These are phyloP conservation scores for Euura saliciscinereae DNA, from an alignment of 1,140 invertebrate genomes.

Conservation along the genomic window DNA sequence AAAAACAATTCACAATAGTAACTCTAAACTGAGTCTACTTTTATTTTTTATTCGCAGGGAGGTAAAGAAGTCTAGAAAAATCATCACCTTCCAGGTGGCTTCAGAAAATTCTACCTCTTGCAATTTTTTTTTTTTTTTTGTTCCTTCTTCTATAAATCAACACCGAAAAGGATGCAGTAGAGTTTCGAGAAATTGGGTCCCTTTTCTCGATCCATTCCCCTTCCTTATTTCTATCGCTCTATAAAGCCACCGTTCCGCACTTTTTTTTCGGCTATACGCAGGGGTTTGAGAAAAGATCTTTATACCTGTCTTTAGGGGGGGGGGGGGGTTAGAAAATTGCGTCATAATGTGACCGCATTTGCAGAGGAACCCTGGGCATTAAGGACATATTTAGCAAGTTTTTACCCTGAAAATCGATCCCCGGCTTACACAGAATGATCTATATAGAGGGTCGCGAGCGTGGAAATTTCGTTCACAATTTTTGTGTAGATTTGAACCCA, in stretches of 20 bases:
- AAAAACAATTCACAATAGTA: too few relatives aligned
- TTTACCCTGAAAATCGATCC: conserved; percentile 4
- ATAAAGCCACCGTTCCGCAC: not conserved
- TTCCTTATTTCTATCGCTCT: not conserved
- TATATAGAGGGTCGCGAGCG: not conserved
- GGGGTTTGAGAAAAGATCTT: not conserved
- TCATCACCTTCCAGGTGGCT: not conserved
- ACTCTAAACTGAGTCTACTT: too few relatives aligned
- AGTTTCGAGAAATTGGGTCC: not conserved
- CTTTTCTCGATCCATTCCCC: not conserved
- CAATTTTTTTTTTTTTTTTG: too few relatives aligned
- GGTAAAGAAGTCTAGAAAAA: not conserved
- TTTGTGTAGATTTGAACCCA: not conserved
- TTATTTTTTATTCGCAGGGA: too few relatives aligned
- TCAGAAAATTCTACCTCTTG: too few relatives aligned
- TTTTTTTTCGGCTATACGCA: not conserved
- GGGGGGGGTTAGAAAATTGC: conserved; percentile 1
- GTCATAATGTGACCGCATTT: conserved; percentile 7
- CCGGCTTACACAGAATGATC: not conserved
- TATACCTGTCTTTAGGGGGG: not conserved
- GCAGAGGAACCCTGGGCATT: not conserved
- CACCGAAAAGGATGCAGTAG: not conserved
- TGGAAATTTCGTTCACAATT: not conserved
- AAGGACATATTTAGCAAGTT: conserved; percentile 1
- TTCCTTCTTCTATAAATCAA: not conserved